Evolutionary conservation across 1,140 invertebrate genomes (phyloP), one percentile per base, ranked within the genome.

Genomic region (Lucilia sericata): DNA sequence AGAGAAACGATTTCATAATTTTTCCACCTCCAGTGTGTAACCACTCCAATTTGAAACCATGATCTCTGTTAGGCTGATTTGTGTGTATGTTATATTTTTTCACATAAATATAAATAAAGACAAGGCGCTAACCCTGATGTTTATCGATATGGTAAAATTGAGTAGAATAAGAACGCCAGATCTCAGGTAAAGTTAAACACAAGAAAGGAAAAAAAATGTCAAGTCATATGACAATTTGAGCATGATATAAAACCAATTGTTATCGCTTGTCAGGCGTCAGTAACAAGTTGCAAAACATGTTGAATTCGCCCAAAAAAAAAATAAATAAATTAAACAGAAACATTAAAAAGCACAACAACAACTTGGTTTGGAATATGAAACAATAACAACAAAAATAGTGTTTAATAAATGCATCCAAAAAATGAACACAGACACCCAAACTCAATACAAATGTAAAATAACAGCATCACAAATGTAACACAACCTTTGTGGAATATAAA

Each of bases 231-330:
- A 83, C 82, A 83, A 83, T 83, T 83, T 83, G 82, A 60, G 82
- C 60, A 51, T 70, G 65, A 83, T 75, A 82, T 82, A 74, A 65
- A 82, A 74, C 82, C 65, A 83, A 83, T 83, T 83, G 82, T 83
- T 83, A 83, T 83, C 82, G 82, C 82, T 83, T 75, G 82, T 83
- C 82, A 83, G 82, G 82, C 82, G 82, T 83, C 82, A 75, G 82
- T 70, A 75, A 83, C 82, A 83, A 83, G 51, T 83, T 83, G 65
- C 82, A 83, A 83, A 83, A 83, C 82, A 83, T 74, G 82, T 83
- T 83, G 42, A 75, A 10, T 17, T n/a, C 13, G 49, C 21, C 21
- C 30, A 17, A 83, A 82, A 49, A 47, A 21, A 82, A 30, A 5
- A 30, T 19, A 13, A 21, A 36, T 13, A 51, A 81, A 81, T n/a